Evolutionary conservation across 2,113 vertebrate genomes (phyloP), one percentile per base, ranked within the genome.

Genomic region (western clawed frog (Xenopus tropicalis)): DNA sequence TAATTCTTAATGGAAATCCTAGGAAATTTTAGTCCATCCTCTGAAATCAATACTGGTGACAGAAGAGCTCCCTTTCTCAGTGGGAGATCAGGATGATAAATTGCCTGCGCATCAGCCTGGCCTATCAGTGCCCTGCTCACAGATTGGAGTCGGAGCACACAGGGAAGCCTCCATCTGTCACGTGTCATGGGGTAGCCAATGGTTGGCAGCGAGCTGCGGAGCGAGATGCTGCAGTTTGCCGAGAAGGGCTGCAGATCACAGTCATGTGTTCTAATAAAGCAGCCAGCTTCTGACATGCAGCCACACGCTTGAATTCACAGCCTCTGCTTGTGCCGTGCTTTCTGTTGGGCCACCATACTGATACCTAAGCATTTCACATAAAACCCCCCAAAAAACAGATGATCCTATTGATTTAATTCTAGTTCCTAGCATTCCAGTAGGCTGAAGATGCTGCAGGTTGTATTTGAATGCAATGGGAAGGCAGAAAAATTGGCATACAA

Each of bases 81-180:
- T 93, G 93, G 93, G 92, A 94, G 90, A 91, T 92, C 90, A 90
- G 89, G 91, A 92, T 92, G 91, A 94, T 91, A 88, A 90, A 94
- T 87, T 89, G 91, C 84, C 93, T 94, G 92, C 93, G 94, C 93
- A 93, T 89, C 92, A 90, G 86, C 85, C 90, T 90, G 93, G 91
- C 94, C 95, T 96, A 96, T 95, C 95, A 91, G 90, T 91, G 91
- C 87, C 90, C 92, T 84, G 86, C 82, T 84, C 83, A 86, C 84
- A 87, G 84, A 88, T 76, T 82, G 84, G 85, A 81, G 84, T 85
- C 83, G 82, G 80, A 82, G 85, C 78, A 84, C 83, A 79, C 84
- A 87, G 70, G 77, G 80, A 80, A 79, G 83, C 80, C 85, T 86
- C 83, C 70, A 71, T 80, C 72, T 63, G 84, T 91, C 93, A 95